phyloP scores from a whole-genome alignment of 37 sponge, comb jelly and placozoan species.

The Ephydatia muelleri region DNA sequence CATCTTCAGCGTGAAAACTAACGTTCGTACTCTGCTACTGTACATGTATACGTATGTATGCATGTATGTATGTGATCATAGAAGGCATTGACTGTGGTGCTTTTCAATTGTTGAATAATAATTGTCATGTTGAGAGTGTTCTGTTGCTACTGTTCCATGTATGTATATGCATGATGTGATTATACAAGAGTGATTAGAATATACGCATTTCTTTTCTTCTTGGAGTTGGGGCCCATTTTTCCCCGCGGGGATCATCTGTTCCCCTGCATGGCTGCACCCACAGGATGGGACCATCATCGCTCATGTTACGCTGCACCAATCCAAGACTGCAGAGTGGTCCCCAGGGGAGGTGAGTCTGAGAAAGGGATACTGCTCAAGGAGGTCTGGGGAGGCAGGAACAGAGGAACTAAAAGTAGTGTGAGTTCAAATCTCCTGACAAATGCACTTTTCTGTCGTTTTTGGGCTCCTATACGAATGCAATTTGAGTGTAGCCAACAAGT shows the following conservation, averaged over 20 bases:
- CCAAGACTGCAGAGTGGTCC: constrained; percentile 74
- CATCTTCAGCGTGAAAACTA: not conserved
- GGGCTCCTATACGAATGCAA: too few species aligned
- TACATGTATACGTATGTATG: too few species aligned
- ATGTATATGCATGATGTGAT: too few species aligned
- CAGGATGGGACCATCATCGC: constrained; percentile 96
- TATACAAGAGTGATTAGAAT: not conserved
- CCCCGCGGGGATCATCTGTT: constrained; percentile 83
- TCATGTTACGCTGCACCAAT: constrained; percentile 41
- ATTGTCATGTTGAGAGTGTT: too few species aligned
- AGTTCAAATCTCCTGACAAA: too few species aligned
- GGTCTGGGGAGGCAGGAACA: constrained; percentile 46
- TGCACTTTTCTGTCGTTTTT: too few species aligned
- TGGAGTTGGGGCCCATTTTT: constrained; percentile 15
- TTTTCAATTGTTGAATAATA: too few species aligned
- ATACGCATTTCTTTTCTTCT: constrained; percentile 43
- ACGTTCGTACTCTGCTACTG: too few species aligned
- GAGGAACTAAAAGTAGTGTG: too few species aligned
- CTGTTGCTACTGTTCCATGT: too few species aligned
- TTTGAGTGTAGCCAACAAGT: too few species aligned
- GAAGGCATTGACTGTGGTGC: too few species aligned
- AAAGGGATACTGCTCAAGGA: constrained; percentile 83
- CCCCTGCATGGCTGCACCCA: constrained; percentile 96
- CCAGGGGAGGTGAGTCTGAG: constrained; percentile 82
- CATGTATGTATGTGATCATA: not conserved